Conservation (phyloP, 37 sponge, comb jelly and placozoan genomes). For the Eunapius fragilis region DNA sequence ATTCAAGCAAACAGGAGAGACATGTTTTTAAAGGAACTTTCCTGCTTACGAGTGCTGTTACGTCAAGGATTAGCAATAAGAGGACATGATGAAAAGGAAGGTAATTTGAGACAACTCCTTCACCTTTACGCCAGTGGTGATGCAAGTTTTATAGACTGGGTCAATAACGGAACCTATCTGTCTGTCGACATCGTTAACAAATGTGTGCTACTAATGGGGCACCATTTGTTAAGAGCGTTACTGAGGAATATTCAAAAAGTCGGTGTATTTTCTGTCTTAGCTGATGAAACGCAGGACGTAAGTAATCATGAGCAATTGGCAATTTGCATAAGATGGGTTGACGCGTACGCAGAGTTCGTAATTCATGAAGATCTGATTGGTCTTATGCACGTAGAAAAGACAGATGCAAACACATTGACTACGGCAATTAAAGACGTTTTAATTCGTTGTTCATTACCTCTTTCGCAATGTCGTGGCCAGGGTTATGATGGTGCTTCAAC, state of each 20-base stretch:
- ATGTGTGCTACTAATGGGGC: too few relatives aligned
- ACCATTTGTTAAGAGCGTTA: too few relatives aligned
- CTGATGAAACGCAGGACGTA: too few relatives aligned
- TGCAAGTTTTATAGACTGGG: too few relatives aligned
- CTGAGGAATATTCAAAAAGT: too few relatives aligned
- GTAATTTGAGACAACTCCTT: constrained; percentile 29
- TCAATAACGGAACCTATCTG: too few relatives aligned
- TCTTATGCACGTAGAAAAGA: constrained; percentile 45
- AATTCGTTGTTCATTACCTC: constrained; percentile 27
- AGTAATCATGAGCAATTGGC: background rate
- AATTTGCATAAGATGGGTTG: constrained; percentile 24
- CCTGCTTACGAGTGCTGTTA: constrained; percentile 11
- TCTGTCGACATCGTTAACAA: too few relatives aligned
- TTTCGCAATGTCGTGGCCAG: constrained; percentile 53
- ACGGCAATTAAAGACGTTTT: constrained; percentile 23
- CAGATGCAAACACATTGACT: constrained; percentile 44
- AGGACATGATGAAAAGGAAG: constrained; percentile 46
- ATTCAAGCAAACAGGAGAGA: constrained; percentile 3
- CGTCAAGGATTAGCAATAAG: constrained; percentile 35
- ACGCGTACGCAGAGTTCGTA: constrained; percentile 5
- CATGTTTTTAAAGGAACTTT: constrained; percentile 31
- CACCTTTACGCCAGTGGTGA: too few relatives aligned
- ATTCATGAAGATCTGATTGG: constrained; percentile 41
- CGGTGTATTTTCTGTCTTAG: too few relatives aligned
- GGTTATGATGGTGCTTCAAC: constrained; percentile 58